A percentile compares a stretch with the other conserved stretches of the same genome.
Conservation (phyloP, 2,888 invertebrate species). For the Ypsolopha sequella region DNA sequence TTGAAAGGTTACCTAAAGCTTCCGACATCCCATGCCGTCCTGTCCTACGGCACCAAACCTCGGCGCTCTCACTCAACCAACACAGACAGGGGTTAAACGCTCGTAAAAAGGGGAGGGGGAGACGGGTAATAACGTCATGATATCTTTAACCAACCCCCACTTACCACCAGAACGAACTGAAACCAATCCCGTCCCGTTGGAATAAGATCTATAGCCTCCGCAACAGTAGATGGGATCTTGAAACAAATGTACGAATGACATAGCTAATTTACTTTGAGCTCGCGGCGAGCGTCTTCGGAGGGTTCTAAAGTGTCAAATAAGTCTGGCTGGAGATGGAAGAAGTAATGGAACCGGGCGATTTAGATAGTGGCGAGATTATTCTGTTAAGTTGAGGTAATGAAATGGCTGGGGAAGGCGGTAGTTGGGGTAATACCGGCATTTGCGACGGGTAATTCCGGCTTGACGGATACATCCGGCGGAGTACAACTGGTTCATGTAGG, state of each 20-base stretch:
- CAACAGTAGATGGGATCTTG: background rate
- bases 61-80: background rate
- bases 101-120: slow-evolving; percentile 52
- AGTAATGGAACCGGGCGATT: slow-evolving; percentile 5
- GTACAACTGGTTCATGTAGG: too few relatives aligned
- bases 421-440: background rate
- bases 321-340: background rate
- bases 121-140: slow-evolving; percentile 45
- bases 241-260: slow-evolving; percentile 1
- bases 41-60: too few relatives aligned
- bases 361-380: slow-evolving; percentile 5
- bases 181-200: background rate
- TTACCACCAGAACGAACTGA: slow-evolving; percentile 15
- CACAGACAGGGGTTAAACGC: slow-evolving; percentile 50
- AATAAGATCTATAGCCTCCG: background rate
- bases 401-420: background rate
- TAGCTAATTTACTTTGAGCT: background rate
- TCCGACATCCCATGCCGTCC: too few relatives aligned
- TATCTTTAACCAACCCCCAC: slow-evolving; percentile 9
- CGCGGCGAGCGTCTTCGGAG: background rate
- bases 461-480: background rate
- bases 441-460: background rate
- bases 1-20: background rate
- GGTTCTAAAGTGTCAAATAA: background rate
- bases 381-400: background rate